Conservation (phyloP, 2,888 invertebrate species). For the Himalopsyche tibetana region DNA sequence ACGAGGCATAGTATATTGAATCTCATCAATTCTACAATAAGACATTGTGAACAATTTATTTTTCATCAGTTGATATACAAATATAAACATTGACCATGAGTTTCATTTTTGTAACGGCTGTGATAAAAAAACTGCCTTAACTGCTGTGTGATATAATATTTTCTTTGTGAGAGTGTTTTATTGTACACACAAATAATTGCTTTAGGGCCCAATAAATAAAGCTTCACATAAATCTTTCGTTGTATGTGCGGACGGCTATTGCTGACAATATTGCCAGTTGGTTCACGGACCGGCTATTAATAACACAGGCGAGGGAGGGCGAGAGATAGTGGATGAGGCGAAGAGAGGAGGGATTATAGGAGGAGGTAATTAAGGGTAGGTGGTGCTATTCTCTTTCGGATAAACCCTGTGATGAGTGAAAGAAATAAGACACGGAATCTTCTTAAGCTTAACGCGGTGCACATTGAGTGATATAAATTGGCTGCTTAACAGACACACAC, state of each 20-base stretch:
- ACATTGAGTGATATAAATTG: constrained; percentile 12
- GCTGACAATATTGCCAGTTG: constrained; percentile 53
- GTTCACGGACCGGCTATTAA: constrained; percentile 61
- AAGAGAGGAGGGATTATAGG: constrained; percentile 46
- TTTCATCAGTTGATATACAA: too few relatives aligned
- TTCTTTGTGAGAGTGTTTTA: too few relatives aligned
- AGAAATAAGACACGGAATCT: constrained; percentile 2
- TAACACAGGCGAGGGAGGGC: constrained; percentile 51
- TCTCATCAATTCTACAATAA: too few relatives aligned
- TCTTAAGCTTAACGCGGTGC: neutral
- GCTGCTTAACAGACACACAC: neutral
- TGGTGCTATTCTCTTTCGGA: constrained; percentile 2
- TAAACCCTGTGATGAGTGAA: constrained; percentile 16
- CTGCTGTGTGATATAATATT: too few relatives aligned
- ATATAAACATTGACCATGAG: too few relatives aligned
- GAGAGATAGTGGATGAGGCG: constrained; percentile 46
- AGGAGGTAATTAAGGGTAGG: constrained; percentile 46
- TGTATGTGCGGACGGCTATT: constrained; percentile 44
- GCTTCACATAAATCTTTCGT: constrained; percentile 3
- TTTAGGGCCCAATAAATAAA: too few relatives aligned
- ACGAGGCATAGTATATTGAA: too few relatives aligned
- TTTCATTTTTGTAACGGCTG: too few relatives aligned
- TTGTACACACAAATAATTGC: too few relatives aligned
- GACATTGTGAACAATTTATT: too few relatives aligned
- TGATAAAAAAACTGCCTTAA: too few relatives aligned